These are phyloP conservation scores for Cheumatopsyche charites DNA, from an alignment of 1,140 invertebrate genomes.

Conservation along the genomic window DNA sequence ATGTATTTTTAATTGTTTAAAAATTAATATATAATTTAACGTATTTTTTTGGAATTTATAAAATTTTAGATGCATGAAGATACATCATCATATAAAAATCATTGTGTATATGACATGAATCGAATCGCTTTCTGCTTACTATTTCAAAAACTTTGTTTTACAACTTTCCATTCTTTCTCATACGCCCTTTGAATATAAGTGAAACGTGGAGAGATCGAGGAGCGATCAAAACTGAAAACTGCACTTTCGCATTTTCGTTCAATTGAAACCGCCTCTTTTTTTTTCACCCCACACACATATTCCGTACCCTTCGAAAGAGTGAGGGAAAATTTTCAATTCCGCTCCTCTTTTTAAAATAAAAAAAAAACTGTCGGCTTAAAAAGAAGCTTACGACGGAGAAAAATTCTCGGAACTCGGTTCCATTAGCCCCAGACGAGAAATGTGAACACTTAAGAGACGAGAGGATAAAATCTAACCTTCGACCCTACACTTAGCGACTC, in stretches of 20 bases:
- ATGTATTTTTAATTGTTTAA: constrained; percentile 18
- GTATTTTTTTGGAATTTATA: neutral
- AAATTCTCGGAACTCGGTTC: constrained; percentile 3
- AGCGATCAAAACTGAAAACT: neutral
- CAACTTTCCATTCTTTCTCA: neutral
- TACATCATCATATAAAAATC: constrained; percentile 18
- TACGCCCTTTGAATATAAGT: neutral
- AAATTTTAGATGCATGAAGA: constrained; percentile 32
- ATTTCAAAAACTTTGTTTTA: neutral
- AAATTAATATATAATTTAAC: constrained; percentile 2
- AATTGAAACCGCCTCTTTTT: neutral
- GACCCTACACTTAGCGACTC: neutral
- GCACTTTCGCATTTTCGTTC: neutral
- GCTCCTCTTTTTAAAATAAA: too few species aligned
- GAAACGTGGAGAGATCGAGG: neutral
- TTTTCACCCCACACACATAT: neutral
- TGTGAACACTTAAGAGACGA: constrained; percentile 4
- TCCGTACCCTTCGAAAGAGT: neutral
- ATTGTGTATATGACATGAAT: constrained; percentile 12
- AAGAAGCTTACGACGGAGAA: constrained; percentile 16
- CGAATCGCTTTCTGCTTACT: too few species aligned
- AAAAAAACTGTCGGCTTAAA: constrained; percentile 7
- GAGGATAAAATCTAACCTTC: neutral
- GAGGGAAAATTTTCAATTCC: constrained; percentile 23
- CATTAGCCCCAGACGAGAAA: constrained; percentile 14